phyloP scores from a whole-genome alignment of 2,888 invertebrate species.

The Teleogryllus oceanicus region DNA sequence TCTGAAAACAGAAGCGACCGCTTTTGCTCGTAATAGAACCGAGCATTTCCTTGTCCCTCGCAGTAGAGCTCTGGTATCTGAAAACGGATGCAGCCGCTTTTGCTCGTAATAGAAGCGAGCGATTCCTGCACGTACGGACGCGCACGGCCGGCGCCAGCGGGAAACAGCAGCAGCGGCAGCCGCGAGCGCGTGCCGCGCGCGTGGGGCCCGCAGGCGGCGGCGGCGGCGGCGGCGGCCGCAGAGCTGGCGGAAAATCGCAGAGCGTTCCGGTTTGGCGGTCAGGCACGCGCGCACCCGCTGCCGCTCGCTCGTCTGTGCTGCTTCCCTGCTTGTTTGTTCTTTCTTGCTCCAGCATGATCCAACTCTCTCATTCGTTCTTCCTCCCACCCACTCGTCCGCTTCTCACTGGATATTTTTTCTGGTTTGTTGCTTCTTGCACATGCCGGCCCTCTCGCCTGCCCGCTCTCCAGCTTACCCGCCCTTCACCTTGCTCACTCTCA shows the following conservation, averaged over 20 bases:
- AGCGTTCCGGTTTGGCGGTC: background rate
- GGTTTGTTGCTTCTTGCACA: too few species aligned
- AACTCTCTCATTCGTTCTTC: background rate
- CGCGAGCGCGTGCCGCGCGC: background rate
- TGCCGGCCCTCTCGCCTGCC: too few species aligned
- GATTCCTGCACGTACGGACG: too few species aligned
- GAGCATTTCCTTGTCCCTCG: too few species aligned
- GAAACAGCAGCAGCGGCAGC: background rate
- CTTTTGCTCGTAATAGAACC: too few species aligned
- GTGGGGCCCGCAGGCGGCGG: background rate
- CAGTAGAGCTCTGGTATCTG: too few species aligned
- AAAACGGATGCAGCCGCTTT: too few species aligned
- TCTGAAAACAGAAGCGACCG: too few species aligned
- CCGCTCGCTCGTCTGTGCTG: background rate
- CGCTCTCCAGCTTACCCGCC: too few species aligned
- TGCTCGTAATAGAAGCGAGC: too few species aligned
- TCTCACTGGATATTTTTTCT: background rate
- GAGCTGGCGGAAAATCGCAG: background rate
- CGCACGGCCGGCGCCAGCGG: too few species aligned
- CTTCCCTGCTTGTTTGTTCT: background rate
- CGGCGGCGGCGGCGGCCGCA: background rate
- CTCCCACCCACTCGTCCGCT: background rate
- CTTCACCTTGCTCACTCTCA: too few species aligned
- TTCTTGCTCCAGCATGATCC: background rate
- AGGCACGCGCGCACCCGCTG: background rate